A percentile compares a stretch with the other conserved stretches of the same genome.
These are phyloP conservation scores for Pseudomyrmex sp. DNA, from an alignment of 1,140 invertebrate species.

Conservation along the genomic window DNA sequence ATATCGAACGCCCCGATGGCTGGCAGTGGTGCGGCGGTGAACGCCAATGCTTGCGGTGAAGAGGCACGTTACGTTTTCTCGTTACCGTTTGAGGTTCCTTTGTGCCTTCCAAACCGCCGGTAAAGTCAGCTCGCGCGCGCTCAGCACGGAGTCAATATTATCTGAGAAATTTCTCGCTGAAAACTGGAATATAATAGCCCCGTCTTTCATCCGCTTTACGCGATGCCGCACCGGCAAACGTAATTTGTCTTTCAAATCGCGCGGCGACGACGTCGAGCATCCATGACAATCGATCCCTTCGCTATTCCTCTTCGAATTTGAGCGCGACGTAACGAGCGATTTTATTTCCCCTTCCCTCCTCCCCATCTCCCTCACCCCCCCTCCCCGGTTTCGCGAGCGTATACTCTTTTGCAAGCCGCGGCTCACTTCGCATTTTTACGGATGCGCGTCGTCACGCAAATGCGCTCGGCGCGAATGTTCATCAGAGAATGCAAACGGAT, in stretches of 20 bases:
- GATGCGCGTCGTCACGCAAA: background rate
- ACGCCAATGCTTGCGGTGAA: constrained; percentile 51
- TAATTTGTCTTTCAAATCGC: constrained; percentile 54
- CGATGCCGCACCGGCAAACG: constrained; percentile 46
- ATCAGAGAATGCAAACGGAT: background rate
- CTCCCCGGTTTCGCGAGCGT: background rate
- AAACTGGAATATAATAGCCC: constrained; percentile 59
- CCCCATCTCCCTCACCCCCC: no score
- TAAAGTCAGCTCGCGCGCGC: constrained; percentile 42
- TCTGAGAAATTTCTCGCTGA: constrained; percentile 59
- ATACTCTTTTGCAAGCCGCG: background rate
- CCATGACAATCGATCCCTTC: constrained; percentile 28
- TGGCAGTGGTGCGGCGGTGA: constrained; percentile 4
- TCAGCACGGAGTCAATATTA: constrained; percentile 59
- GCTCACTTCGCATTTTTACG: background rate
- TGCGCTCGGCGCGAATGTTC: background rate
- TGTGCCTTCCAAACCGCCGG: constrained; percentile 56
- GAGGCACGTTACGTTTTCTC: constrained; percentile 59
- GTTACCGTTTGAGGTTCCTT: constrained; percentile 61
- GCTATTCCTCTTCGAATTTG: background rate
- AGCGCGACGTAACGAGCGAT: constrained; percentile 11
- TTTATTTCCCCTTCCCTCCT: background rate
- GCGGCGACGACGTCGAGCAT: constrained; percentile 34
- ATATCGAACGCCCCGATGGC: constrained; percentile 44
- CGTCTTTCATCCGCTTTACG: constrained; percentile 59